phyloP scores from a whole-genome alignment of 2,888 invertebrate species.

The Fragum whitleyi region DNA sequence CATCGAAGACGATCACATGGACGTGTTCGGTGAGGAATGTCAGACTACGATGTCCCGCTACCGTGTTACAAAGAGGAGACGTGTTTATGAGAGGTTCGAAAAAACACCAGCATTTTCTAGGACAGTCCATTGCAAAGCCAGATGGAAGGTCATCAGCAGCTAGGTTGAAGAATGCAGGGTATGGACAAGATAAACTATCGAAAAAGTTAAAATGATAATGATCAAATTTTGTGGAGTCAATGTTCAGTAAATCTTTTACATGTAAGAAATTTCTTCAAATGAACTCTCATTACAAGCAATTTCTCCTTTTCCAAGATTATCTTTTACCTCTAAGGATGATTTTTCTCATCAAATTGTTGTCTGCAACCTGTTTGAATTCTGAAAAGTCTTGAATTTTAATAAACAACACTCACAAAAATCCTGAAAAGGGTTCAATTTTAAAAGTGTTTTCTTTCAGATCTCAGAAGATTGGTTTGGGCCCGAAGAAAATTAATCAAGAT shows the following conservation, averaged over 20 bases:
- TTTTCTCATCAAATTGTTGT: neutral
- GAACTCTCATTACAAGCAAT: neutral
- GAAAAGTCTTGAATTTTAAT: neutral
- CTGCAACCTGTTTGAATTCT: neutral
- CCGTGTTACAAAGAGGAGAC: constrained; percentile 49
- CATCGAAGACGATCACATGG: constrained; percentile 52
- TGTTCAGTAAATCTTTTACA: too few species aligned
- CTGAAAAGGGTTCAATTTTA: too few species aligned
- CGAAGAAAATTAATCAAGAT: neutral
- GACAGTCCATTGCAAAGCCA: constrained; percentile 43
- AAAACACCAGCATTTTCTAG: constrained; percentile 57
- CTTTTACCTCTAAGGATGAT: neutral
- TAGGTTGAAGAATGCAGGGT: neutral
- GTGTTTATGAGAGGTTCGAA: constrained; percentile 50
- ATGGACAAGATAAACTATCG: too few species aligned
- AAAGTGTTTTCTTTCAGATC: too few species aligned
- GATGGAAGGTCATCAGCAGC: neutral
- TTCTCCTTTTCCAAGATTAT: neutral
- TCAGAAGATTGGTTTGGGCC: too few species aligned
- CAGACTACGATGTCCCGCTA: constrained; percentile 54
- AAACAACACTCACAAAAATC: too few species aligned
- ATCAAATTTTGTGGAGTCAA: too few species aligned
- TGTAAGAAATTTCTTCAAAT: too few species aligned
- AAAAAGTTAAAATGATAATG: too few species aligned
- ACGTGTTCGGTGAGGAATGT: constrained; percentile 60